Base-by-base conservation (phyloP, 2,888 invertebrate genomes). In the Onchidella celtica region DNA sequence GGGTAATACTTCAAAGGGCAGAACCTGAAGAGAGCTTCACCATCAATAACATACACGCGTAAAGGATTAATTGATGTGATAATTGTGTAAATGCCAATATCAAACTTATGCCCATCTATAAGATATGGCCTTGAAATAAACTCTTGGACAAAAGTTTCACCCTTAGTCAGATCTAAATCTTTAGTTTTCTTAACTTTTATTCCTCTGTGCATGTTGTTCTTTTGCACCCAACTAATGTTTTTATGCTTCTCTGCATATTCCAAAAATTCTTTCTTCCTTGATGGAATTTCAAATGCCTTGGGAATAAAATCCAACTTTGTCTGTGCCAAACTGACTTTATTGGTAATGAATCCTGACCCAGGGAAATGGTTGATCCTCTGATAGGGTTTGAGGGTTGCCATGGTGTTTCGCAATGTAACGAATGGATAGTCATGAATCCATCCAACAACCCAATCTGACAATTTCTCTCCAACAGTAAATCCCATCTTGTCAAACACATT, bases 381-480 rank as follows among this genome's bases (percentile, higher is more conserved):
- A 91, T 96, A 94, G 0, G 95, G 93, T 87, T 95, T 95, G 14
- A 98, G 93, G 83, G 94, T 94, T 81, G 94, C 95, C 47, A 97
- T 89, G 47, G 65, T 21, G 66, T 93, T 90, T 78, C 94, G 93
- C 14, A 96, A 91, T 0, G 92, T 93, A 77, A 95, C 93, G 82
- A 98, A 98, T 0, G 98, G 98, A 92, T 97, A 98, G 89, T 97
- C 97, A 92, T 98, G 97, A 0, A 98, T 96, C 99, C 99, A 99
- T 14, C 99, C 93, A 0, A 99, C 94, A 91, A 96, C 95, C 98
- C 98, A 99, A 0, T 94, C 93, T 0, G 95, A 93, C 9, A 87
- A 79, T 17, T 86, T 81, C 57, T 86, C 85, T 21, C 89, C 88
- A 4, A 85, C 94, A 79, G 95, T 93, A 89, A 96, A 98, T 0